Base-by-base conservation (phyloP, 1,140 invertebrate species). In the Drosophila bipectinata region DNA sequence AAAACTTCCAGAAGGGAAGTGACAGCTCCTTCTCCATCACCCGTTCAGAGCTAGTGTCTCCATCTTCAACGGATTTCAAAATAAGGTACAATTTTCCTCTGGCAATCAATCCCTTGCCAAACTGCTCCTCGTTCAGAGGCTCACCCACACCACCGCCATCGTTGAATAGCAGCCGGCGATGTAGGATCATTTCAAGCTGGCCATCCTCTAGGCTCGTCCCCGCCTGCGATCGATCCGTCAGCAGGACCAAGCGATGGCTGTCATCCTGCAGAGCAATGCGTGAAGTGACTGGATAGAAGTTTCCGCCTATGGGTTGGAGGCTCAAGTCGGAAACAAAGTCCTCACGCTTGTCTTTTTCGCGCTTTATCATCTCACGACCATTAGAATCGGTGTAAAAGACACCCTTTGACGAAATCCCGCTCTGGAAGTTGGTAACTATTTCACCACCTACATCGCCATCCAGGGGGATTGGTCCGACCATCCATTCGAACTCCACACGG, bases 251-350 rank as follows among this genome's bases (percentile, higher is more conserved):
- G 9, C 94, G 93, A 0, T 93, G 72, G 12, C 92, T 92, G 0
- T 83, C 91, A 1, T 92, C 79, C 30, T 93, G 74, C 1, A 98
- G 91, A 3, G 94, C 93, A 15, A 99, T 98, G 55, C 96, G 94
- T 4, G 96, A 96, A n/a, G 97, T 98, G 0, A 99, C 94, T 0
- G 98, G 98, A 92, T 98, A 99, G 92, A 98, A 99, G 92, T 99
- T 99, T 0, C 95, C 96, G 24, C 97, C 92, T 1, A 97, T 92
- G 14, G 72, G 39, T 8, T 74, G 69, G 12, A 14, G 94, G 92
- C 64, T 99, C 95, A 98, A 44, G 0, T 93, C 91, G 0, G 95
- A 15, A 93, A 93, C 95, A 95, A 99, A 1, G 96, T 96, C 8
- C 28, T 96, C 95, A 18, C 98, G 92, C 61, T 94, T 94, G 88